Evolutionary conservation across 2,888 invertebrate species (phyloP), one percentile per base, ranked within the genome.

Genomic region (Sylvicola fuscatus): DNA sequence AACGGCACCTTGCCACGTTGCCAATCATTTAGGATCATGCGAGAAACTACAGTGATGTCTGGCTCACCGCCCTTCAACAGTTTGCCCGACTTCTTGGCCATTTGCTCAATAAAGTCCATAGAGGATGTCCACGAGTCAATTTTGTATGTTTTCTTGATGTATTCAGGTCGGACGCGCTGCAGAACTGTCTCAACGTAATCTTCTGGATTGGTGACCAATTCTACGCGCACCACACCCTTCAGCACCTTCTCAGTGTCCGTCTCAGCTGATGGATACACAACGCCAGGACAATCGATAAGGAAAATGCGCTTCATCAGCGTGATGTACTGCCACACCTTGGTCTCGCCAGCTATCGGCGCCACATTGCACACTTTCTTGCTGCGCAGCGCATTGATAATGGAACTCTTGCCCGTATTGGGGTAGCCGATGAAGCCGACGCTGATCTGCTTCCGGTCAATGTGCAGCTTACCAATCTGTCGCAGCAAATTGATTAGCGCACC

Each of bases 311-410:
- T 76, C 97, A 98, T 99, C 36, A 99, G 60, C 1, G 97, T 95
- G 30, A 99, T 92, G 53, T 98, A 99, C 56, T 99, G 98, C 98
- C 98, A 99, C 2, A 97, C 93, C 64, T 89, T 89, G 1, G 87
- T 89, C 60, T 89, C 87, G 4, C 98, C 98, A 38, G 98, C 97
- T 49, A 99, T 89, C 0, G 98, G 98, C 3, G 98, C 98, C 1
- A 82, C 93, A 57, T 93, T 98, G 56, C 98, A 99, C 0, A 99
- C 98, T 61, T 98, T 95, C 51, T 95, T 93, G 8, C 84, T 80
- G 37, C 89, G 69, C 37, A 99, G 61, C 1, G 98, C 89, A 56
- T 98, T 99, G 43, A 99, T 97, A 5, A 99, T 77, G 1, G 97
- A 97, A 41, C 93, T 95, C 60, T 99, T 98, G 0, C 98, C 98